A percentile compares a stretch with the other conserved stretches of the same genome.
phyloP scores from a whole-genome alignment of 1,140 invertebrate genomes.

The Apocrypta bakeri region DNA sequence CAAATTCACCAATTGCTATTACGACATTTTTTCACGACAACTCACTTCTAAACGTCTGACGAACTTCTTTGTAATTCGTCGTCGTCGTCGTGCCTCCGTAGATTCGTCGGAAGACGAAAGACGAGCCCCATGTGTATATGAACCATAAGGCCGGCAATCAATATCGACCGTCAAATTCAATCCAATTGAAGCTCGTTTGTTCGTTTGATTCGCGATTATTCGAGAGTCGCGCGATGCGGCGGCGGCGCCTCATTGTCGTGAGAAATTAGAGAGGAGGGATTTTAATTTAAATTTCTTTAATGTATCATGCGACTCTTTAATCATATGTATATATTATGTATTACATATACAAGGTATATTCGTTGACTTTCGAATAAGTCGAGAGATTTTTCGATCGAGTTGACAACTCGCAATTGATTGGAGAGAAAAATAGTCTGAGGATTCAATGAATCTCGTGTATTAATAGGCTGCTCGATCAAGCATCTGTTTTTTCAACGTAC shows the following conservation, averaged over 20 bases:
- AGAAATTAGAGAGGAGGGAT: conserved; percentile 37
- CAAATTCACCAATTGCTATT: neutral
- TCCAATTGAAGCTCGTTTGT: conserved; percentile 49
- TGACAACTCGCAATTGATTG: no score
- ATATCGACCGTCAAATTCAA: conserved; percentile 51
- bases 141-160: conserved; percentile 38
- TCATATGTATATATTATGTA: neutral
- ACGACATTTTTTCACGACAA: neutral
- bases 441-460: no score
- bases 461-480: no score
- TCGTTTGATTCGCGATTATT: conserved; percentile 48
- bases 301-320: no score
- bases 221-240: conserved; percentile 1
- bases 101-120: neutral
- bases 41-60: neutral
- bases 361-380: no score
- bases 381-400: no score
- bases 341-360: no score
- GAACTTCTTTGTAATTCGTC: neutral
- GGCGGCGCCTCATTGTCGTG: conserved; percentile 37
- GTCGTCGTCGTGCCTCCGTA: neutral
- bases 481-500: no score
- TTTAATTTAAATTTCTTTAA: conserved; percentile 34
- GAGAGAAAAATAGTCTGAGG: no score
- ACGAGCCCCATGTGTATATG: conserved; percentile 13